Evolutionary conservation across 2,113 vertebrate species (phyloP), one percentile per base, ranked within the genome.

Genomic region (Coptodon rendalli): DNA sequence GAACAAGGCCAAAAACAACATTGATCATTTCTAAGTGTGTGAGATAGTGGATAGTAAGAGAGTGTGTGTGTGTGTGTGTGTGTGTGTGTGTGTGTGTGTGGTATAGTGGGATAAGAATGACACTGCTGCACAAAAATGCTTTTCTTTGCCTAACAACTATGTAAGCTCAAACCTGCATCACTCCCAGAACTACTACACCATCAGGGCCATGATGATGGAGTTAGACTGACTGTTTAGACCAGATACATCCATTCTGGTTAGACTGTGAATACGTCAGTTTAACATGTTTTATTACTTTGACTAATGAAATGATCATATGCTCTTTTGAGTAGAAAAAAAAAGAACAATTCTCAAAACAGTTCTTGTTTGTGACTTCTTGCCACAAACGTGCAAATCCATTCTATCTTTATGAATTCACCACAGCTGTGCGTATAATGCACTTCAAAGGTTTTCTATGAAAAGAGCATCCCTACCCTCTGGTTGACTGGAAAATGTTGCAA

Each of bases 221-320:
- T 45, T 8, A 73, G 40, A 27, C 2, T 0, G 68, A 76, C 14
- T 48, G 68, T 10, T 73, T 45, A 76, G 68, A 76, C 22, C 22
- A 45, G 40, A 45, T 45, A 45, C 22, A 0, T 19, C 0, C 43
- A 48, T 1, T 14, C 24, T 48, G 38, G 22, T 24, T 73, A 16
- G 66, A 73, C 22, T 6, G n/a, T 68, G 22, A 45, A 73, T 45
- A 43, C 38, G 0, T 12, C 13, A 27, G 22, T 45, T 73, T 16
- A 73, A 73, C 0, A 1, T 73, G 22, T 17, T 73, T 7, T 10
- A 29, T 45, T 45, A 24, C 22, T 27, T 40, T 19, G 8, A 52
- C 17, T 10, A 45, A 73, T 17, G 13, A 43, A 73, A 73, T 9
- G 13, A 63, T 34, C 16, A 34, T 11, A 19, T 34, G 59, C 16